Conservation (phyloP, 1,140 invertebrate species). For the roundworm (Caenorhabditis elegans) region DNA sequence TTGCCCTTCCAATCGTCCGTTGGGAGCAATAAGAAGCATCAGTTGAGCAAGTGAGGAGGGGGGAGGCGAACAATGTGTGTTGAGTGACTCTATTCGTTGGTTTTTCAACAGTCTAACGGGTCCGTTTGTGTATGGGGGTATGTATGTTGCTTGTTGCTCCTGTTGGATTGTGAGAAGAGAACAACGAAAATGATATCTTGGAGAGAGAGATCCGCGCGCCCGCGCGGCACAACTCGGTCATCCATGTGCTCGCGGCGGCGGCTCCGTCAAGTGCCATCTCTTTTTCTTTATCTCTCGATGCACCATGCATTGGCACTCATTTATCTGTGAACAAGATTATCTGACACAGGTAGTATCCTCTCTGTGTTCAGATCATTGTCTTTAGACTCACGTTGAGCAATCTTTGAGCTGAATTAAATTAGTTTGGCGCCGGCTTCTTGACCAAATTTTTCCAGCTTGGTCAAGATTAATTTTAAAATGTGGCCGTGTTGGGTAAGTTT, state of each 20-base stretch:
- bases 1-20: background rate
- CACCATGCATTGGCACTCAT: background rate
- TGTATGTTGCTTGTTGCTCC: background rate
- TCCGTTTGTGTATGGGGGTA: background rate
- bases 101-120: background rate
- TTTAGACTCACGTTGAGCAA: background rate
- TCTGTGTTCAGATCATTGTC: constrained; percentile 18
- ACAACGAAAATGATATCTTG: constrained; percentile 26
- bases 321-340: constrained; percentile 21
- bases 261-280: constrained; percentile 18
- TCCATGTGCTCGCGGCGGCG: background rate
- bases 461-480: no score
- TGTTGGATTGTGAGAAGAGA: constrained; percentile 7
- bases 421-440: no score
- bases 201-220: no score
- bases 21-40: background rate
- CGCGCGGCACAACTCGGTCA: constrained; percentile 7
- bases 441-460: no score
- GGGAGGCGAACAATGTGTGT: background rate
- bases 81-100: background rate
- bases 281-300: background rate
- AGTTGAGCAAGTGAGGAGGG: background rate
- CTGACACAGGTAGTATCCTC: constrained; percentile 14
- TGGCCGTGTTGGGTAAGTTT: no score
- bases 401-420: no score